phyloP scores from a whole-genome alignment of 2,797 vertebrate species.

The Coregonus sp. region DNA sequence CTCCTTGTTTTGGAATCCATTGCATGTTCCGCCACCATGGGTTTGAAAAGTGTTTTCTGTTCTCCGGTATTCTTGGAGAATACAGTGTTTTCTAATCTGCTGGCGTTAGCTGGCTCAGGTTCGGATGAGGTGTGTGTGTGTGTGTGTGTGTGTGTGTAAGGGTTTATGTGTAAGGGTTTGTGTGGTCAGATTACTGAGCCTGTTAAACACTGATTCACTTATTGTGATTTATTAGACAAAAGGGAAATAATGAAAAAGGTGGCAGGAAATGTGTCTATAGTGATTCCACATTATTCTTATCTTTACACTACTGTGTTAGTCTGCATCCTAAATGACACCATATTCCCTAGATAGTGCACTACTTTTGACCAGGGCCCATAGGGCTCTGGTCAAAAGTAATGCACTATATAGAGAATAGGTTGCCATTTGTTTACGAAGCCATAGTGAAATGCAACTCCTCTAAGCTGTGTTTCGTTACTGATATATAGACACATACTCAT shows the following conservation, averaged over 20 bases:
- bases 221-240: neutral
- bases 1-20: constrained; percentile 8
- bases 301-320: neutral
- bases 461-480: no score
- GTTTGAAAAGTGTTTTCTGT: neutral
- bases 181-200: neutral
- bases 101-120: neutral
- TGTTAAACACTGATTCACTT: neutral
- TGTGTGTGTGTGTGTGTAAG: no score
- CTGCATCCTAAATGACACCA: no score
- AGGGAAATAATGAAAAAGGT: neutral
- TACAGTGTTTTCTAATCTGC: neutral
- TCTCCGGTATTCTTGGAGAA: constrained; percentile 4
- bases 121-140: neutral
- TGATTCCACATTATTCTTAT: neutral
- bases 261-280: neutral
- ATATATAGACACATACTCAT: no score
- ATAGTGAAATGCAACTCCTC: neutral
- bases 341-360: no score
- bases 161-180: no score
- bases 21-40: constrained; percentile 2
- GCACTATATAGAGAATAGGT: no score
- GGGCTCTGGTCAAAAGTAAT: no score
- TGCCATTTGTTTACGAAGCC: neutral
- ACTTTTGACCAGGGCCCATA: no score